Evolutionary conservation across 2,113 vertebrate species (phyloP).

Genomic region (Gasterosteus aculeatus): DNA sequence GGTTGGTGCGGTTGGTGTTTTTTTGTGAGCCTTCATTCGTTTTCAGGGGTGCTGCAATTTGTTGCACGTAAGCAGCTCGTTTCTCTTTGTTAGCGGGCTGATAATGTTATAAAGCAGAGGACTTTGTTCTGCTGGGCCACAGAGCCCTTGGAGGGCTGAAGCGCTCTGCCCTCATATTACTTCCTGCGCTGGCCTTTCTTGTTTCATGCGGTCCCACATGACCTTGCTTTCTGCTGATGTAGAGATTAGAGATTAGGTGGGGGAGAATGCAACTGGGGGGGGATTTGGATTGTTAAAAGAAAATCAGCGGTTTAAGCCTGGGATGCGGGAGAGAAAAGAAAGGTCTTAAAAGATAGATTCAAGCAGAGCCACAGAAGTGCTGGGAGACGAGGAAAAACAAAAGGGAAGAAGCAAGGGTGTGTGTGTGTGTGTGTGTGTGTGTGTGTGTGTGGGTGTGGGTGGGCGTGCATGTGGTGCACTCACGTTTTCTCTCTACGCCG

Average conservation of each 20-base stretch:
- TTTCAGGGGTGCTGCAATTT: conserved; percentile 68
- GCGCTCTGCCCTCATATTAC: conserved; percentile 16
- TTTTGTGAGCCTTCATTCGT: conserved; percentile 51
- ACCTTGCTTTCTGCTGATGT: conserved; percentile 53
- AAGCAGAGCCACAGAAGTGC: conserved; percentile 34
- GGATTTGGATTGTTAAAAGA: conserved; percentile 59
- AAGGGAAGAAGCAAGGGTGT: conserved; percentile 12
- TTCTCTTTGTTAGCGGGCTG: conserved; percentile 65
- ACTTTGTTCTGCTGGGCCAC: conserved; percentile 38
- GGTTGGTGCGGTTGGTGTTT: conserved; percentile 34
- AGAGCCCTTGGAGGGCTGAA: conserved; percentile 12
- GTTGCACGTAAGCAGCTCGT: conserved; percentile 55
- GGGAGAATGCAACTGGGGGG: conserved; percentile 41
- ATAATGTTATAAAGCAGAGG: conserved; percentile 45
- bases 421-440: background rate
- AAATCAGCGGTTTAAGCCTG: conserved; percentile 52
- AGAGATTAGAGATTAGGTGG: conserved; percentile 53
- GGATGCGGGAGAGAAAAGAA: conserved; percentile 40
- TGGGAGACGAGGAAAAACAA: conserved; percentile 29
- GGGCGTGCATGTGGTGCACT: conserved; percentile 2
- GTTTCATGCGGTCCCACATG: conserved; percentile 31
- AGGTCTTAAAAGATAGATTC: conserved; percentile 65
- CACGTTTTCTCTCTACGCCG: conserved; percentile 38
- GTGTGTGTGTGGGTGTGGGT: background rate
- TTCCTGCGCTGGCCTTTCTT: background rate